Conservation (phyloP, 64 coral and sea anemone genomes). For the Porites lutea region DNA sequence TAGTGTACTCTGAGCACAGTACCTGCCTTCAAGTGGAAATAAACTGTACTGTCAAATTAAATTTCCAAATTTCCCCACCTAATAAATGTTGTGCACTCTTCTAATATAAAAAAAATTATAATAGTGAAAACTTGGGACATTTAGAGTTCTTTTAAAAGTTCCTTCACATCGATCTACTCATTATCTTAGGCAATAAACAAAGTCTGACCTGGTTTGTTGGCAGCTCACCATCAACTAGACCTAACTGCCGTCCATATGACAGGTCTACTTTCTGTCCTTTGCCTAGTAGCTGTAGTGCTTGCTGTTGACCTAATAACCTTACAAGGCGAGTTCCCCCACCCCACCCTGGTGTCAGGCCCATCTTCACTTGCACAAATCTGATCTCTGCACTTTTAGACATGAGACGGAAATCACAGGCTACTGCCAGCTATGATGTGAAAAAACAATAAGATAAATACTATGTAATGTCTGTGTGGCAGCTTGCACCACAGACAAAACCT, state of each 20-base stretch:
- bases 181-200: not conserved
- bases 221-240: conserved; percentile 85
- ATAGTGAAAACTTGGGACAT: no score
- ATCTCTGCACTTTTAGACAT: conserved; percentile 89
- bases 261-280: conserved; percentile 63
- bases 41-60: no score
- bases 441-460: not conserved
- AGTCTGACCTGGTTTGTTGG: conserved; percentile 43
- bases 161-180: no score
- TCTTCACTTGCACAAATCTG: conserved; percentile 86
- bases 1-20: no score
- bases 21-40: no score
- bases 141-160: no score
- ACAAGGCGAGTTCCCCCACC: conserved; percentile 87
- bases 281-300: conserved; percentile 80
- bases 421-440: conserved; percentile 45
- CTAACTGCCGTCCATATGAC: conserved; percentile 64
- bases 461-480: no score
- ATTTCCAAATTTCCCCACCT: no score
- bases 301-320: conserved; percentile 63
- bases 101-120: no score
- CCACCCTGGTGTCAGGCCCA: conserved; percentile 94
- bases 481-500: not conserved
- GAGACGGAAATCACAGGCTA: conserved; percentile 88
- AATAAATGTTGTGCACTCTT: no score